Percentiles rank a stretch among this genome's conserved stretches.
These are phyloP conservation scores for Neomonachus schauinslandi DNA, from an alignment of 2,113 vertebrate genomes.

Conservation along the genomic window DNA sequence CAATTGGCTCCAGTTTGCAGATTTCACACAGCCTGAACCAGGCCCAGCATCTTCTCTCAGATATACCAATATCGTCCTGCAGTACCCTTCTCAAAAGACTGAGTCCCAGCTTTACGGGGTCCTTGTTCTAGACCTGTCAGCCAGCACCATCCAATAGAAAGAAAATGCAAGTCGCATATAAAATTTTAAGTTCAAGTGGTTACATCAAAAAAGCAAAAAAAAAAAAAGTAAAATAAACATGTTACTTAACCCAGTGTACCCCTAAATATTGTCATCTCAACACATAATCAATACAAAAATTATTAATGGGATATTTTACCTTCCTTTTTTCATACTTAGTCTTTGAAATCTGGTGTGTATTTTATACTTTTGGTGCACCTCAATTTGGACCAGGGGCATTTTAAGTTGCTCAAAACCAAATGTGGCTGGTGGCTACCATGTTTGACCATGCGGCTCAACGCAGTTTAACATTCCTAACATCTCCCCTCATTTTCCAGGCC, in stretches of 20 bases:
- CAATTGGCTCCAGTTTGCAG: not conserved
- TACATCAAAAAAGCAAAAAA: not conserved
- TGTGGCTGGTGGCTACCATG: not conserved
- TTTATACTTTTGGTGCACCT: not conserved
- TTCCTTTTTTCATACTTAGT: not conserved
- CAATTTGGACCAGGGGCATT: not conserved
- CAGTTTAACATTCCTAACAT: not conserved
- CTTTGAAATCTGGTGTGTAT: not conserved
- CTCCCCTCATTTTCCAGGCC: not conserved
- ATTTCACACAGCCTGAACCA: not conserved
- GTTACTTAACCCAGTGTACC: not conserved
- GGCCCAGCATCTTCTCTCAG: not conserved
- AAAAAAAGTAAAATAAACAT: not conserved
- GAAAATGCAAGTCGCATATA: not conserved
- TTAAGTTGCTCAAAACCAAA: not conserved
- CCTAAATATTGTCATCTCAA: slow-evolving; percentile 1
- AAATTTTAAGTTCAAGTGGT: not conserved
- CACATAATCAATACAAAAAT: not conserved
- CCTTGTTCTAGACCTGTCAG: not conserved
- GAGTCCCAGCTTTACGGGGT: not conserved
- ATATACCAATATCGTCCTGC: not conserved
- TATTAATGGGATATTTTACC: not conserved
- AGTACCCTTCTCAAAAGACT: not conserved
- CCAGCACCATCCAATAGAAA: not conserved
- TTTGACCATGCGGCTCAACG: not conserved